These are phyloP conservation scores for Xylota sylvarum DNA, from an alignment of 2,888 invertebrate genomes.

Conservation along the genomic window DNA sequence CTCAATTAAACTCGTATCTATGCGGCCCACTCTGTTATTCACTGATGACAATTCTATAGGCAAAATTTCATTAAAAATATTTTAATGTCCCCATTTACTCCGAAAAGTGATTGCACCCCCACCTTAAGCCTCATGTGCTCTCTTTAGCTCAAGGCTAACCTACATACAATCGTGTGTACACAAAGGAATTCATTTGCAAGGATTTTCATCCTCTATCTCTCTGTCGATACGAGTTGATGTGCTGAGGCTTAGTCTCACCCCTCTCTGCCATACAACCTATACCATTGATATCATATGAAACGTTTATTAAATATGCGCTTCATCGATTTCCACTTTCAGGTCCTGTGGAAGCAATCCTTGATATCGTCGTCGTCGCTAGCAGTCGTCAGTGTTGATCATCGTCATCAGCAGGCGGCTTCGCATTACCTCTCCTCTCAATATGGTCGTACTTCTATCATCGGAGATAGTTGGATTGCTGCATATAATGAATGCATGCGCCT, in stretches of 20 bases:
- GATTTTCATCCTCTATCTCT: slow-evolving; percentile 44
- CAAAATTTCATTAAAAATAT: slow-evolving; percentile 52
- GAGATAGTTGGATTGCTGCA: slow-evolving; percentile 6
- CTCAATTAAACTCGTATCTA: slow-evolving; percentile 45
- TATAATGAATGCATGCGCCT: slow-evolving; percentile 48
- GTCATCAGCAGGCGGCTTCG: slow-evolving; percentile 12
- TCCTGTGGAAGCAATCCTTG: slow-evolving; percentile 61
- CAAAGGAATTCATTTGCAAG: slow-evolving; percentile 73
- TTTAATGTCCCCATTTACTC: slow-evolving; percentile 45
- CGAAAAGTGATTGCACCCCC: not conserved
- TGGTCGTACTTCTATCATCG: slow-evolving; percentile 6
- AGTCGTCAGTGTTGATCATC: slow-evolving; percentile 28
- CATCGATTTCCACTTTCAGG: slow-evolving; percentile 68
- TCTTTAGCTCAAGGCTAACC: slow-evolving; percentile 64
- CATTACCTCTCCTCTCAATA: slow-evolving; percentile 22
- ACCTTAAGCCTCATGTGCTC: not conserved
- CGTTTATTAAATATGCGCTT: slow-evolving; percentile 74
- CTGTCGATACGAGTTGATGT: slow-evolving; percentile 2
- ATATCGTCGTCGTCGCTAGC: slow-evolving; percentile 2
- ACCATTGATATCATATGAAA: slow-evolving; percentile 60
- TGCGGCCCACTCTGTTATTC: slow-evolving; percentile 26
- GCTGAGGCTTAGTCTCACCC: not conserved
- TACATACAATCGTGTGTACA: slow-evolving; percentile 25
- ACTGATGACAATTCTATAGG: slow-evolving; percentile 46
- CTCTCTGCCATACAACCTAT: not conserved